A percentile compares a stretch with the other conserved stretches of the same genome.
Conservation (phyloP, 2,797 vertebrate species). For the Trachops cirrhosus region DNA sequence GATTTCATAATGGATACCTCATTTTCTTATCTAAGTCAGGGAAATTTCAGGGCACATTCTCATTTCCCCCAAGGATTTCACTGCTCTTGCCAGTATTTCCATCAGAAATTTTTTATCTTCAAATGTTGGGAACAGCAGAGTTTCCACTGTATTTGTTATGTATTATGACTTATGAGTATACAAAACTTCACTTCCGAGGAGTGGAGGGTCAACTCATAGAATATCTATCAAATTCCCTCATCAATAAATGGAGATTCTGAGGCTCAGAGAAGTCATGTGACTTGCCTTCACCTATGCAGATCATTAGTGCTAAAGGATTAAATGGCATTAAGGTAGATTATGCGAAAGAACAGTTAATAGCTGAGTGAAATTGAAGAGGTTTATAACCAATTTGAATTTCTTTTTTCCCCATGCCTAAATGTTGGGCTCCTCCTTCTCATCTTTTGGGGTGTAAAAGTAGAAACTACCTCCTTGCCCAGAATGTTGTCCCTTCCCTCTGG, state of each 20-base stretch:
- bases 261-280: not conserved
- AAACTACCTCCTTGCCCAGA: not conserved
- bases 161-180: not conserved
- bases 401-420: not conserved
- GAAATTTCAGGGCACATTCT: not conserved
- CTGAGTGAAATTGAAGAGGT: not conserved
- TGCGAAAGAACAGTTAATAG: not conserved
- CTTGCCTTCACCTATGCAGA: not conserved
- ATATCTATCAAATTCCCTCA: not conserved
- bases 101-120: not conserved
- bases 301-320: too few relatives aligned
- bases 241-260: not conserved
- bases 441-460: not conserved
- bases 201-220: not conserved
- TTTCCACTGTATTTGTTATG: not conserved
- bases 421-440: not conserved
- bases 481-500: not conserved
- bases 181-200: not conserved
- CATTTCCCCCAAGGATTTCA: not conserved
- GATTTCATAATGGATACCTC: constrained; percentile 39
- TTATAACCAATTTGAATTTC: not conserved
- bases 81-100: not conserved
- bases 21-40: not conserved
- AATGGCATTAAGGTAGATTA: not conserved
- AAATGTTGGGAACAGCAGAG: not conserved